Base-by-base conservation (phyloP, 2,113 vertebrate species). In the Pungitius pungitius region DNA sequence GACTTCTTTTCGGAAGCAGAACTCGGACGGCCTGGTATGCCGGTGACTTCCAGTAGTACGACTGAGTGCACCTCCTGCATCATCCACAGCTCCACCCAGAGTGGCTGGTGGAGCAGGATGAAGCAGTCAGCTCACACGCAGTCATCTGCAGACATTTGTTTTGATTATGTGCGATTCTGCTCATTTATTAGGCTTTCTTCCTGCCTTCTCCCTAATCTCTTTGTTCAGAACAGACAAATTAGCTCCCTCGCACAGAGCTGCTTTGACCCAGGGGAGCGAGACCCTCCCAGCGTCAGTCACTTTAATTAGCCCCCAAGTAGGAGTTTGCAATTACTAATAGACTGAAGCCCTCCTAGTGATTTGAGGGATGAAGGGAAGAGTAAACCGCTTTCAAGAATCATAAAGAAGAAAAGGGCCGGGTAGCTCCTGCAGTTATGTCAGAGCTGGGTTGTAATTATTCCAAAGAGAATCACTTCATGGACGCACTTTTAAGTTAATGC, bases 141-240 rank as follows among this genome's bases (percentile, higher is more conserved):
- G 64, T 81, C 77, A 84, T 91, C 86, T 81, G 6, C 85, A 64
- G 81, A 64, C 85, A 78, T 43, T 87, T 84, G 85, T 91, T 90
- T 91, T 88, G 87, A 91, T 93, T 72, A 88, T 89, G 85, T 79
- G 89, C 67, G 27, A 75, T 80, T 84, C 33, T 95, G 96, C 95
- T 97, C 96, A 93, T 96, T 96, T 97, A 97, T 97, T 97, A 96
- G 95, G 95, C 96, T 95, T 87, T 83, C 94, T 96, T 90, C 88
- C 94, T 95, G 91, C 95, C 95, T 95, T 95, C 94, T 94, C 93
- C 94, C 84, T 95, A 96, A 97, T 97, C 93, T 94, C 96, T 98
- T 98, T 96, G 96, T 97, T 97, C 96, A 96, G 95, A 96, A 96
- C 96, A 96, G 96, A 97, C 97, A 98, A 98, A 98, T 98, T 97